Conservation (phyloP, 2,797 vertebrate species). For the Antennarius maculatus region DNA sequence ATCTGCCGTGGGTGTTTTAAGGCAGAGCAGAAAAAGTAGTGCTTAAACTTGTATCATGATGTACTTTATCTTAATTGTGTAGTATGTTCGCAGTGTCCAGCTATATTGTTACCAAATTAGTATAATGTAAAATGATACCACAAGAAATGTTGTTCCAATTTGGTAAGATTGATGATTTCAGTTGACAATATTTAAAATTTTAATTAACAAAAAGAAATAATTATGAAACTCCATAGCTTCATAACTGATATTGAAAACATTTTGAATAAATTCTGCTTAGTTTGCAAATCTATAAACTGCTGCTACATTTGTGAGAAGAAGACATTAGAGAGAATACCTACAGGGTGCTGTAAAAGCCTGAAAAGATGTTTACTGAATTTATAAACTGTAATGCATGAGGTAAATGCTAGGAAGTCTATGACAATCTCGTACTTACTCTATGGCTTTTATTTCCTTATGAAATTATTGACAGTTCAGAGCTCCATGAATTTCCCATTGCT, state of each 20-base stretch:
- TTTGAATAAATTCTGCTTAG: conserved; percentile 3
- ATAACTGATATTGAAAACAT: background rate
- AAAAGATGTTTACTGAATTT: conserved; percentile 31
- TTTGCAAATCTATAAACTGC: conserved; percentile 43
- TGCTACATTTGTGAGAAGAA: conserved; percentile 28
- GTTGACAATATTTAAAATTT: background rate
- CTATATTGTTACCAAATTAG: background rate
- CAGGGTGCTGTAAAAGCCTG: conserved; percentile 48
- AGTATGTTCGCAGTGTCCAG: background rate
- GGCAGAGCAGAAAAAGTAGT: background rate
- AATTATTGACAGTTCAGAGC: conserved; percentile 41
- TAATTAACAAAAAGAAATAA: background rate
- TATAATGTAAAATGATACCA: background rate
- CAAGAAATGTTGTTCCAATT: background rate
- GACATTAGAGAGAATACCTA: conserved; percentile 31
- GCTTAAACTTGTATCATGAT: background rate
- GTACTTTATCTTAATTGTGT: conserved; percentile 7
- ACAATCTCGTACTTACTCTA: conserved; percentile 18
- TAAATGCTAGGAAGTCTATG: conserved; percentile 36
- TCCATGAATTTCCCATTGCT: conserved; percentile 20
- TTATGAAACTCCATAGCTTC: too few species aligned
- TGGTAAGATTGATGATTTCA: background rate
- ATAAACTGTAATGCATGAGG: conserved; percentile 27
- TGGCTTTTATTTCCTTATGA: conserved; percentile 40
- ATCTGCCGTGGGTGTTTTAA: background rate